Evolutionary conservation across 2,888 invertebrate genomes (phyloP).

Genomic region (Melinopterus prodromus): DNA sequence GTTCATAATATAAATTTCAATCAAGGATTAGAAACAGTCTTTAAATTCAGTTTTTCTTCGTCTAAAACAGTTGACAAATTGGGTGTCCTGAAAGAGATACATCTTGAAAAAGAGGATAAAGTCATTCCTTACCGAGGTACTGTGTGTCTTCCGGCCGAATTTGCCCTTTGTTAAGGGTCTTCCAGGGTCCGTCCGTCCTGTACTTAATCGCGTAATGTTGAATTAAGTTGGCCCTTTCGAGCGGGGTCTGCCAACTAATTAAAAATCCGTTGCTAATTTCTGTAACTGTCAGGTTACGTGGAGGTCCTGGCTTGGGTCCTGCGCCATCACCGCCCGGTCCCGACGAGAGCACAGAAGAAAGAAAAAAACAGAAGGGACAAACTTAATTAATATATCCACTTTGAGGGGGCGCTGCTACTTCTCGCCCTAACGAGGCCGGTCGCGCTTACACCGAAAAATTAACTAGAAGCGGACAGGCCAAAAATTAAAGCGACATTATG

Average conservation of each 20-base stretch:
- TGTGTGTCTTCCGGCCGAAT: slow-evolving; percentile 90
- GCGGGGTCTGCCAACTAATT: slow-evolving; percentile 88
- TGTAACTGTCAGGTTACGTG: slow-evolving; percentile 88
- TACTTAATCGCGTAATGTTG: slow-evolving; percentile 93
- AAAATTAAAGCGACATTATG: neutral
- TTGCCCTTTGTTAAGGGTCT: slow-evolving; percentile 85
- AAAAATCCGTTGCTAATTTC: slow-evolving; percentile 90
- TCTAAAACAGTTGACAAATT: neutral
- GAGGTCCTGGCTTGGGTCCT: slow-evolving; percentile 94
- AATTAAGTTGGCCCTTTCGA: slow-evolving; percentile 81
- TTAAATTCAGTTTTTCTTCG: too few species aligned
- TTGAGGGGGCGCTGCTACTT: neutral
- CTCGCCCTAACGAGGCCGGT: neutral
- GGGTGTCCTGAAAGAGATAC: slow-evolving; percentile 6
- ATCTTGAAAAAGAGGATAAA: neutral
- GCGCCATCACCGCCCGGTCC: slow-evolving; percentile 31
- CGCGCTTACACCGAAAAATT: neutral
- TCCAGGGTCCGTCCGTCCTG: slow-evolving; percentile 89
- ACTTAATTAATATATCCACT: neutral
- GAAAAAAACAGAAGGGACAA: neutral
- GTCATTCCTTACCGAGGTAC: slow-evolving; percentile 73
- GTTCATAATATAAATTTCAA: too few species aligned
- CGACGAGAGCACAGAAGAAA: neutral
- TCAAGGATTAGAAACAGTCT: too few species aligned
- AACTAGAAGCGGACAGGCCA: neutral